Evolutionary conservation across 2,113 vertebrate genomes (phyloP).

Genomic region (Phylloscopus trochiloides): DNA sequence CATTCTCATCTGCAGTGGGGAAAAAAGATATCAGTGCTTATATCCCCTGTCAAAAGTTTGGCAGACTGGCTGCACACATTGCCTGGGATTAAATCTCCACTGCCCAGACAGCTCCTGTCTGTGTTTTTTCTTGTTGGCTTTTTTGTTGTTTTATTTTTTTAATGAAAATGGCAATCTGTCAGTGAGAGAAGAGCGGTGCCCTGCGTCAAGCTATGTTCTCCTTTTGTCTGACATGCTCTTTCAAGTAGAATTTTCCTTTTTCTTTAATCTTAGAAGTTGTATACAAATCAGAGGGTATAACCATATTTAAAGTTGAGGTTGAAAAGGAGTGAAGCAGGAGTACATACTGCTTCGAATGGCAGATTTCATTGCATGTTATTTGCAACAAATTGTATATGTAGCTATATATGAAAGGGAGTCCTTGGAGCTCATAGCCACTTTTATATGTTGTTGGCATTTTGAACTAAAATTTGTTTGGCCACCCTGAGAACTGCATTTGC

Average conservation of each 20-base stretch:
- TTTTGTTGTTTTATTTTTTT: not conserved
- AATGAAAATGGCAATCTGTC: not conserved
- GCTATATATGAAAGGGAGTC: not conserved
- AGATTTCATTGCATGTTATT: slow-evolving; percentile 12
- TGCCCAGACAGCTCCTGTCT: not conserved
- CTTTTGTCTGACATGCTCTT: not conserved
- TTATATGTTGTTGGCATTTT: not conserved
- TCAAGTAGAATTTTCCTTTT: slow-evolving; percentile 9
- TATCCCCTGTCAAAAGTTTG: not conserved
- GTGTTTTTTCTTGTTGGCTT: not conserved
- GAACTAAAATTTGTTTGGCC: not conserved
- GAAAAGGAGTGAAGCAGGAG: not conserved
- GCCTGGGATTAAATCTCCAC: not conserved
- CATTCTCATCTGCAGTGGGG: not conserved
- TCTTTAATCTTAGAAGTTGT: slow-evolving; percentile 7
- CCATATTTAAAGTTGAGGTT: slow-evolving; percentile 28
- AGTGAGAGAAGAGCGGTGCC: not conserved
- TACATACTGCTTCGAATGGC: slow-evolving; percentile 10
- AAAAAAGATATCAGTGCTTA: not conserved
- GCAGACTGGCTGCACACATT: not conserved
- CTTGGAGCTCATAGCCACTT: not conserved
- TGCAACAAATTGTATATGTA: not conserved
- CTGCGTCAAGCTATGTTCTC: not conserved
- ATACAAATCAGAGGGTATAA: not conserved
- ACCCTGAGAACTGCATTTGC: slow-evolving; percentile 8